Evolutionary conservation across 2,888 invertebrate genomes (phyloP).

Genomic region (Galeopsomyia nigrocyanea): DNA sequence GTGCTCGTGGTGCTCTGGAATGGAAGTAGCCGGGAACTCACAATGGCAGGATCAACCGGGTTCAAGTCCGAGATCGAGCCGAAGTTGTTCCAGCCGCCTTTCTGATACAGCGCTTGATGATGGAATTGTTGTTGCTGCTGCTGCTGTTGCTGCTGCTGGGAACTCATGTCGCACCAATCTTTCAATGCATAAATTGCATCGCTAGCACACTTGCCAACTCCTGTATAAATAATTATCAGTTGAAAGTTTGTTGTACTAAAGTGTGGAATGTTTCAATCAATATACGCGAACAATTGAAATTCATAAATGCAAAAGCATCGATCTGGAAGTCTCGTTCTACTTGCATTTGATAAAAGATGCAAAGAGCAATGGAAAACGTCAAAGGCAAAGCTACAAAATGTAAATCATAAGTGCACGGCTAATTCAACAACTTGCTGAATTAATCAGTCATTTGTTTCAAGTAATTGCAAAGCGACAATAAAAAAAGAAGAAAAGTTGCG

Average conservation of each 20-base stretch:
- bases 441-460: no score
- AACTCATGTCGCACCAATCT: slow-evolving; percentile 70
- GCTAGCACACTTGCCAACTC: slow-evolving; percentile 62
- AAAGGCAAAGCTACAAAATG: no score
- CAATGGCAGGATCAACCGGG: slow-evolving; percentile 93
- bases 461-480: no score
- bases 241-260: no score
- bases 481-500: not conserved
- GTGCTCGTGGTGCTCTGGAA: slow-evolving; percentile 64
- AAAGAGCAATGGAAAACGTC: no score
- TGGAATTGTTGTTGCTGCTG: slow-evolving; percentile 68
- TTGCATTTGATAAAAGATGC: not conserved
- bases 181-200: slow-evolving; percentile 68
- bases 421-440: no score
- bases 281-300: not conserved
- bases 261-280: not conserved
- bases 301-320: not conserved
- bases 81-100: slow-evolving; percentile 66
- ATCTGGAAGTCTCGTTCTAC: not conserved
- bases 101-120: slow-evolving; percentile 65
- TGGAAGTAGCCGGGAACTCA: slow-evolving; percentile 76
- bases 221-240: slow-evolving; percentile 46
- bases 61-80: slow-evolving; percentile 84
- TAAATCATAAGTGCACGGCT: no score
- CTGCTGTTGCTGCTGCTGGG: slow-evolving; percentile 63